These are phyloP conservation scores for Habroteleia sp. DNA, from an alignment of 2,888 invertebrate genomes.

Conservation along the genomic window DNA sequence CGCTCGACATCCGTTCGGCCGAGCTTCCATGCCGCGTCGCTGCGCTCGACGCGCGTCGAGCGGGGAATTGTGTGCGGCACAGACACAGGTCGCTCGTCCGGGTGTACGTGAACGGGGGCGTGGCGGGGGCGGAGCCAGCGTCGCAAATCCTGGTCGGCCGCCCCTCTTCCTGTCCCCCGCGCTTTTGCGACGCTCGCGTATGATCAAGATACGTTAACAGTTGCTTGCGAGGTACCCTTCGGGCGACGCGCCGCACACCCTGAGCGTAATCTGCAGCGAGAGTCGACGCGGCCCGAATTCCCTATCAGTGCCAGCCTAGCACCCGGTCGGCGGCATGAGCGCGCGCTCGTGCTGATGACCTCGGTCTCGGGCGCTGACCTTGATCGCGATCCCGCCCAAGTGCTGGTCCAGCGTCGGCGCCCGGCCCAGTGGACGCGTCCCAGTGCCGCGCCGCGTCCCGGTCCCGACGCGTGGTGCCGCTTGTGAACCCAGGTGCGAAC, in stretches of 20 bases:
- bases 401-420: conserved; percentile 3
- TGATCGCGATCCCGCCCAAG: conserved; percentile 3
- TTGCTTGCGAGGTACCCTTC: conserved; percentile 77
- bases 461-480: conserved; percentile 1
- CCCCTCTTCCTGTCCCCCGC: conserved; percentile 68
- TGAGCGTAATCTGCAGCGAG: conserved; percentile 35
- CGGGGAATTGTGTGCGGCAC: conserved; percentile 36
- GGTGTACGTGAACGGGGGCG: conserved; percentile 67
- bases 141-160: conserved; percentile 73
- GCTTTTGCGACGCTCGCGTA: conserved; percentile 73
- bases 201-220: conserved; percentile 78
- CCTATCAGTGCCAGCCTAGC: conserved; percentile 32
- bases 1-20: conserved; percentile 23
- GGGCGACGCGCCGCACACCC: conserved; percentile 69
- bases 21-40: conserved; percentile 32
- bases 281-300: conserved; percentile 20
- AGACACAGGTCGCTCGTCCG: conserved; percentile 53
- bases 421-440: background rate
- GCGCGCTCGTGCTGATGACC: conserved; percentile 22
- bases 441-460: background rate
- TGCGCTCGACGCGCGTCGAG: too few relatives aligned
- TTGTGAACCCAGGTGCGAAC: conserved; percentile 15
- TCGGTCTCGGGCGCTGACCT: conserved; percentile 3
- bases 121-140: conserved; percentile 73
- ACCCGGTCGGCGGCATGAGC: conserved; percentile 14